Percentiles rank a stretch among this genome's conserved stretches.
These are phyloP conservation scores for Rhabdornis inornatus DNA, from an alignment of 2,113 vertebrate genomes.

Conservation along the genomic window DNA sequence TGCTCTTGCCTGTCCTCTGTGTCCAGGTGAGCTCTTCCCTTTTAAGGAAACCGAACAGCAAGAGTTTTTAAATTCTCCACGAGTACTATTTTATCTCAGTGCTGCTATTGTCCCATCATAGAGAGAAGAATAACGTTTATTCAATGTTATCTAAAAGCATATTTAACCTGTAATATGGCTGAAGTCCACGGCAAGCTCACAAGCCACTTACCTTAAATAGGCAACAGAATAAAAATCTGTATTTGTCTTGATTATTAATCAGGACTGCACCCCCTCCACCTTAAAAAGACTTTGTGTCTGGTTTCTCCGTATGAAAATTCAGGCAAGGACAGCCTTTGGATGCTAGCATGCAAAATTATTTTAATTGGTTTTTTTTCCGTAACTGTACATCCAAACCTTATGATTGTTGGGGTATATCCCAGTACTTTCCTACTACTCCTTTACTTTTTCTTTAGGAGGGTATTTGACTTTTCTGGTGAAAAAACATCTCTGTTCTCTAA, in stretches of 20 bases:
- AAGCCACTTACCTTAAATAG: fast-evolving
- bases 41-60: background rate
- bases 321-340: background rate
- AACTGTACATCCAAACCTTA: background rate
- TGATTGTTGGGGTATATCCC: background rate
- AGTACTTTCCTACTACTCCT: background rate
- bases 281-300: background rate
- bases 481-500: background rate
- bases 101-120: background rate
- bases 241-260: background rate
- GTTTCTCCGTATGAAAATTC: background rate
- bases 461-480: background rate
- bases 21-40: background rate
- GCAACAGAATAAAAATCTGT: background rate
- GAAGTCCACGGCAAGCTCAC: background rate
- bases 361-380: background rate
- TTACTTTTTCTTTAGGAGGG: background rate
- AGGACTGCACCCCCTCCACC: background rate
- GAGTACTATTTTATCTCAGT: background rate
- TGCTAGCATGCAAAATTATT: background rate
- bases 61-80: background rate
- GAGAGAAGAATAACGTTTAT: background rate
- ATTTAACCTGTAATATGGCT: background rate
- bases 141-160: background rate
- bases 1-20: fast-evolving